Conservation (phyloP, 2,888 invertebrate genomes). For the Cremastobaeus sp. region DNA sequence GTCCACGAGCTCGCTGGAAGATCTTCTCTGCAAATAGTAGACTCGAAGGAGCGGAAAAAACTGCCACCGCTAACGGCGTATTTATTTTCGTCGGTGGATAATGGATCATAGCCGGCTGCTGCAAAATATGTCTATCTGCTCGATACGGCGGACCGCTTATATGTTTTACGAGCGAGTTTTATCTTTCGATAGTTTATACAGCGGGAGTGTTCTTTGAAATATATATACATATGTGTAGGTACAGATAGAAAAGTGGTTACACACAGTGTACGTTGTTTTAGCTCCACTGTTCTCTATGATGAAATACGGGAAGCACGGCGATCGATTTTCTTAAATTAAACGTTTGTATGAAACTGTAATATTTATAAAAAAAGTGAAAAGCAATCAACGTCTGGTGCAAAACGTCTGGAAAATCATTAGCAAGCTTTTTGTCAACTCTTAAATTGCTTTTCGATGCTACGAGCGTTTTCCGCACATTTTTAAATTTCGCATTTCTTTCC, state of each 20-base stretch:
- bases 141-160: slow-evolving; percentile 34
- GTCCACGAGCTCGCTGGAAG: slow-evolving; percentile 20
- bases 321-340: too few species aligned
- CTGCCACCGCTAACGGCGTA: slow-evolving; percentile 4
- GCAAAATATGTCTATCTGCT: slow-evolving; percentile 41
- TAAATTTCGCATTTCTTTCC: too few species aligned
- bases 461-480: too few species aligned
- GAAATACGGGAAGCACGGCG: slow-evolving; percentile 1
- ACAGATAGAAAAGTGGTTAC: too few species aligned
- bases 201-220: slow-evolving; percentile 12
- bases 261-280: too few species aligned
- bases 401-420: too few species aligned
- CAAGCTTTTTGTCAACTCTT: too few species aligned
- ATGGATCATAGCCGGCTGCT: slow-evolving; percentile 26
- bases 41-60: slow-evolving; percentile 4
- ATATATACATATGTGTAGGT: too few species aligned
- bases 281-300: not conserved
- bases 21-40: slow-evolving; percentile 3
- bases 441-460: too few species aligned
- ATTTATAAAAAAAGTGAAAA: too few species aligned
- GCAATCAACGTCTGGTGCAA: too few species aligned
- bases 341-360: too few species aligned
- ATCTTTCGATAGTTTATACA: slow-evolving; percentile 27
- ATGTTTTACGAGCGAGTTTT: slow-evolving; percentile 28
- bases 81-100: slow-evolving; percentile 27